Percentiles rank a stretch among this genome's conserved stretches.
Evolutionary conservation across 1,140 invertebrate species (phyloP).

Genomic region (Vanessa tameamea): DNA sequence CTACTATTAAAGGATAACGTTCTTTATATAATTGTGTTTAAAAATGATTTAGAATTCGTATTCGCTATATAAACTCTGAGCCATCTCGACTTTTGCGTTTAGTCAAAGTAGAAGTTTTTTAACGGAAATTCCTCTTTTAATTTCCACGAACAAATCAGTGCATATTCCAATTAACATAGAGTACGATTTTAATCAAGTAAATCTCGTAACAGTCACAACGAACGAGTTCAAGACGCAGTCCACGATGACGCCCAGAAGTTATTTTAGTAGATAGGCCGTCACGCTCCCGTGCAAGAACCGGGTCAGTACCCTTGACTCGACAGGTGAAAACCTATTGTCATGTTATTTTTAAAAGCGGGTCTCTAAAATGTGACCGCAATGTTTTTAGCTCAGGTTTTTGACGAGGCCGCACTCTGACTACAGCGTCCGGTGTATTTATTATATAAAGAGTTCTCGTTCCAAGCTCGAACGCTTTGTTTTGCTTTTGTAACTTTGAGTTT

Average conservation of each 20-base stretch:
- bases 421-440: not conserved
- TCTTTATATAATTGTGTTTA: too few species aligned
- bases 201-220: not conserved
- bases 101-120: too few species aligned
- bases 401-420: not conserved
- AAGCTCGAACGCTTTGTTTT: not conserved
- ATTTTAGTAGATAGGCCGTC: constrained; percentile 11
- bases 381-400: constrained; percentile 8
- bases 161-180: too few species aligned
- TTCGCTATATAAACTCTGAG: too few species aligned
- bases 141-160: too few species aligned
- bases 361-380: constrained; percentile 13
- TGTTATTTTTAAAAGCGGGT: constrained; percentile 17
- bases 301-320: constrained; percentile 17
- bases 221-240: constrained; percentile 1
- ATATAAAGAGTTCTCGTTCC: not conserved
- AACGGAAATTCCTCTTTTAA: too few species aligned
- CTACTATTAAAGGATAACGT: too few species aligned
- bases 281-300: constrained; percentile 12
- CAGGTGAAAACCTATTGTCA: constrained; percentile 14
- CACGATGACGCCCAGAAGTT: constrained; percentile 5
- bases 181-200: not conserved
- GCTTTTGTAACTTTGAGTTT: not conserved
- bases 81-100: too few species aligned
- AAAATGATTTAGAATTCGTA: too few species aligned